phyloP scores from a whole-genome alignment of 2,888 invertebrate genomes.

The Troides aeacus region DNA sequence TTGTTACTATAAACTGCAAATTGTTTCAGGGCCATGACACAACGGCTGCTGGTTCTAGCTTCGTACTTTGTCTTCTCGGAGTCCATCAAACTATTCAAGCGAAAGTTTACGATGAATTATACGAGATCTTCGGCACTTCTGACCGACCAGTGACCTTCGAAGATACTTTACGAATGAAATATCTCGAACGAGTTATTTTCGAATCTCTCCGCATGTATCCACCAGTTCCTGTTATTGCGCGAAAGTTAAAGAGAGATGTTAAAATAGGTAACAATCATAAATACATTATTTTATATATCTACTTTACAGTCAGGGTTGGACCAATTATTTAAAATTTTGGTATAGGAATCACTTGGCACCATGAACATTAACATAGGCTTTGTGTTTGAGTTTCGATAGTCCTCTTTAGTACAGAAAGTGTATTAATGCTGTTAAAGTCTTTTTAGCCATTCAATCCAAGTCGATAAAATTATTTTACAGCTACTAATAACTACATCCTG shows the following conservation, averaged over 20 bases:
- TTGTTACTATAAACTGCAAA: background rate
- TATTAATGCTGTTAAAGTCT: no score
- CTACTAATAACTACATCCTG: constrained; percentile 81
- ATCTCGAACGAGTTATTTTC: constrained; percentile 88
- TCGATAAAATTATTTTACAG: constrained; percentile 52
- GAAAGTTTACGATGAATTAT: constrained; percentile 86
- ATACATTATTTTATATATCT: no score
- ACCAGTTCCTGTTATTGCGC: constrained; percentile 88
- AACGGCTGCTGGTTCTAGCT: constrained; percentile 88
- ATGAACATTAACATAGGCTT: no score
- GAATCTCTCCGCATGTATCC: constrained; percentile 89
- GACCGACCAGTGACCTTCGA: constrained; percentile 87
- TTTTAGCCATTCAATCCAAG: no score
- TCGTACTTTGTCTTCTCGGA: constrained; percentile 90
- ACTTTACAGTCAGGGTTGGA: no score
- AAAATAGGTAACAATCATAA: constrained; percentile 76
- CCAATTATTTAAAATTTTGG: no score
- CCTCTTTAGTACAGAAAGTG: no score
- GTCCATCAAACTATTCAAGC: constrained; percentile 89
- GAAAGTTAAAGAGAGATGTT: constrained; percentile 84
- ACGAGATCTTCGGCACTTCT: constrained; percentile 88
- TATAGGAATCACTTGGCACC: no score
- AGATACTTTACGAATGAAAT: constrained; percentile 90
- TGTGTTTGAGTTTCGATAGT: no score
- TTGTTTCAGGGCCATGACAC: constrained; percentile 70